Base-by-base conservation (phyloP, 2,888 invertebrate species). In the Heteromurus nitidus region DNA sequence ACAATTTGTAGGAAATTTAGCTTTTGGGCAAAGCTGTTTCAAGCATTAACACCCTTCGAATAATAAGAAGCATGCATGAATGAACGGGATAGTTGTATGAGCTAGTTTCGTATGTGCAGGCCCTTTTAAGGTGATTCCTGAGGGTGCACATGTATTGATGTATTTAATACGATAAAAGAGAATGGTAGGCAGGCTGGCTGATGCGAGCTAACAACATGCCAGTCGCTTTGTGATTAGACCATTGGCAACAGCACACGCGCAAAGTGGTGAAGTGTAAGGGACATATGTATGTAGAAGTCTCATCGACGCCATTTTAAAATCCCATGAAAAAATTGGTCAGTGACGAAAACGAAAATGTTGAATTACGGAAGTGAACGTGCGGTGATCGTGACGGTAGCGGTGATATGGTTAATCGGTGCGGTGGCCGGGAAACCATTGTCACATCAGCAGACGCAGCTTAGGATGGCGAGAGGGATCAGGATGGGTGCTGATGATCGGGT, bases 151-250 rank as follows among this genome's bases (percentile, higher is more conserved):
- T n/a, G n/a, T n/a, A n/a, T n/a, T n/a, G n/a, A 18, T 7, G 3
- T 18, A 69, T 28, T 18, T 58, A 28, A 30, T 28, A 60, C 30
- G 31, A 30, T 60, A 36, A 68, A 30, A 44, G 22, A 47, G 74
- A 64, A 18, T 20, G 36, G 58, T 30, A 50, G n/a, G 26, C 50
- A 62, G 76, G 62, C 60, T 44, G 68, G 69, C n/a, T 26, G 76
- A 77, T 68, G 60, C 68, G 69, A 77, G 55, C 60, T n/a, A n/a
- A n/a, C n/a, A n/a, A n/a, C n/a, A n/a, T 60, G 26, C 47, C 68
- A 77, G 76, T 77, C 76, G 68, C 30, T 28, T 60, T 69, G 47
- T 11, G 76, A 77, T 69, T 69, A 77, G 76, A 68, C 60, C 60
- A 62, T 77, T 69, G 76, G 68, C 69, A 77, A 77, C 76, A 77